phyloP scores from a whole-genome alignment of 1,140 invertebrate species.

The Lerema accius region DNA sequence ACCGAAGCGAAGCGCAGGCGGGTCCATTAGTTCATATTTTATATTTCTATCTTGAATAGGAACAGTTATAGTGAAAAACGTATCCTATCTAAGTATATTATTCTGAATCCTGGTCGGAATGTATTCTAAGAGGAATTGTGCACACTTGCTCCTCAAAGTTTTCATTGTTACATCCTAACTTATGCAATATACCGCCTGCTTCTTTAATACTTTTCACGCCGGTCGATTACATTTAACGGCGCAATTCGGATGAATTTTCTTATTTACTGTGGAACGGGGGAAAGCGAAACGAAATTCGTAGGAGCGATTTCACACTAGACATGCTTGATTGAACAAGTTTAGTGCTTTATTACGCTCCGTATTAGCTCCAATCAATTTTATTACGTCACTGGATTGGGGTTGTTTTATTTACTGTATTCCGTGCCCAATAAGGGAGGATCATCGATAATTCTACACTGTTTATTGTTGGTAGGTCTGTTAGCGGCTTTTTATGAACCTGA shows the following conservation, averaged over 20 bases:
- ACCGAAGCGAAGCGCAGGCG: no score
- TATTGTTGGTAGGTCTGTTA: no score
- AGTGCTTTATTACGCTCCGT: constrained; percentile 46
- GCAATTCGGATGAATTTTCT: constrained; percentile 75
- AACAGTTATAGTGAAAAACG: no score
- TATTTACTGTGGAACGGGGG: constrained; percentile 73
- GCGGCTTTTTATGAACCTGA: no score
- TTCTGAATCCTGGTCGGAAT: constrained; percentile 25
- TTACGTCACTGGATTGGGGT: constrained; percentile 32
- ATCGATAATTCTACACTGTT: not conserved
- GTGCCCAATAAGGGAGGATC: constrained; percentile 8
- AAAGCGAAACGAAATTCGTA: constrained; percentile 63
- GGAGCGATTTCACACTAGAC: constrained; percentile 66
- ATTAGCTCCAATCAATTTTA: constrained; percentile 46
- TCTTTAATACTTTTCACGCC: constrained; percentile 79
- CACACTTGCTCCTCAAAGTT: constrained; percentile 76
- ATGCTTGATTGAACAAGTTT: constrained; percentile 64
- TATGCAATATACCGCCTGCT: constrained; percentile 80
- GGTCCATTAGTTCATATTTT: no score
- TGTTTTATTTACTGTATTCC: constrained; percentile 27
- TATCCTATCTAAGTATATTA: not conserved
- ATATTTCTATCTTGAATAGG: no score
- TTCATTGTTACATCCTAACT: constrained; percentile 80
- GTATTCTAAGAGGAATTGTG: constrained; percentile 69
- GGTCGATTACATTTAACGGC: constrained; percentile 79